A percentile compares a stretch with the other conserved stretches of the same genome.
Conservation (phyloP, 2,113 vertebrate species). For the Podarcis muralis region DNA sequence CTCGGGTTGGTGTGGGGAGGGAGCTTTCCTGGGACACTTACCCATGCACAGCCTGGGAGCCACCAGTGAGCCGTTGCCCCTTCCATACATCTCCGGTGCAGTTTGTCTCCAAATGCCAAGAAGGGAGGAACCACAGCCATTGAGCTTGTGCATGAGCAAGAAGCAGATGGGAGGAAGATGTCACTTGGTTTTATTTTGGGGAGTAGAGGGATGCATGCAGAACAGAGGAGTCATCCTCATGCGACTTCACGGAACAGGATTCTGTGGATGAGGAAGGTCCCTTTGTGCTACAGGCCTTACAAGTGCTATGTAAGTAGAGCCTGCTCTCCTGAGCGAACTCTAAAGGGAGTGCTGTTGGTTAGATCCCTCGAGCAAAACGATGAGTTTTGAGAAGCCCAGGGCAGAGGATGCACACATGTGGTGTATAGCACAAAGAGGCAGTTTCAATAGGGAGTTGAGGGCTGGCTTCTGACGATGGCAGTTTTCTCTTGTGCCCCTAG, state of each 20-base stretch:
- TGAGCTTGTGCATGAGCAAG: not conserved
- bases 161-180: not conserved
- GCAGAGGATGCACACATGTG: not conserved
- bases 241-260: too few relatives aligned
- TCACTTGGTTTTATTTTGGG: not conserved
- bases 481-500: conserved; percentile 46
- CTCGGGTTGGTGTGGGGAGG: not conserved
- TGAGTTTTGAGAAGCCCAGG: not conserved
- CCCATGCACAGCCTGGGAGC: too few relatives aligned
- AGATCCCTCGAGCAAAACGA: not conserved
- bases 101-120: not conserved
- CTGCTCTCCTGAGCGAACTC: not conserved
- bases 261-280: not conserved
- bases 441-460: not conserved
- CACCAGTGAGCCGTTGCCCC: not conserved
- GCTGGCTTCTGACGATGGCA: not conserved
- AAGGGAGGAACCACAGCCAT: not conserved
- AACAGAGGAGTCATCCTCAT: not conserved
- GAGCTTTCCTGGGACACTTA: not conserved
- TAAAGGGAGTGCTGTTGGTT: not conserved
- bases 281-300: not conserved
- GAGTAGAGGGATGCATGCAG: not conserved
- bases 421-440: not conserved
- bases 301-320: not conserved
- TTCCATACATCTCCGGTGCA: too few relatives aligned